These are phyloP conservation scores for Nasonia longicornis DNA, from an alignment of 1,140 invertebrate genomes.

Conservation along the genomic window DNA sequence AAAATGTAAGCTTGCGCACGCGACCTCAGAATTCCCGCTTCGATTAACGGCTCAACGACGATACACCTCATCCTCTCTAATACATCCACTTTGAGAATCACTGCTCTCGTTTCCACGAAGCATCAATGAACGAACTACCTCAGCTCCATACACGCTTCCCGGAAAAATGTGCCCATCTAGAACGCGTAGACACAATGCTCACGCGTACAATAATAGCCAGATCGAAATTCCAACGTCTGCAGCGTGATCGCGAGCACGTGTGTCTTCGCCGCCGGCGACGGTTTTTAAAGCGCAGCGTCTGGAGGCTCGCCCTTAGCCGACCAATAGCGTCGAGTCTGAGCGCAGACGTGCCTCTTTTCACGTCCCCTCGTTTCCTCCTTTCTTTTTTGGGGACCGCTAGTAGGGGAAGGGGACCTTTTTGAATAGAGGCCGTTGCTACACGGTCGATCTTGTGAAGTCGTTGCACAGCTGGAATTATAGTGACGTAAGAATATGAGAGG, in stretches of 20 bases:
- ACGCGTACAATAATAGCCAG: neutral
- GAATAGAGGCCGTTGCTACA: neutral
- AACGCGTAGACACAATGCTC: neutral
- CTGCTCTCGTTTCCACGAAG: too few relatives aligned
- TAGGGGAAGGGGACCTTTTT: neutral
- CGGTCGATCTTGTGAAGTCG: neutral
- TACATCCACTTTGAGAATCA: too few relatives aligned
- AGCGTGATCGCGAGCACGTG: neutral
- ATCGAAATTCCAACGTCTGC: neutral
- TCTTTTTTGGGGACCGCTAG: neutral
- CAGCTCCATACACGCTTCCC: too few relatives aligned
- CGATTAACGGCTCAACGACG: too few relatives aligned
- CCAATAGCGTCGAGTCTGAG: constrained; percentile 14
- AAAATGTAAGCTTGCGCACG: too few relatives aligned
- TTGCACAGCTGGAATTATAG: neutral
- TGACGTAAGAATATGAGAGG: neutral
- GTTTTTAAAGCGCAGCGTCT: neutral
- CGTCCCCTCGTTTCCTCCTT: neutral
- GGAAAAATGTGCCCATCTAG: too few relatives aligned
- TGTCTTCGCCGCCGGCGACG: too few relatives aligned
- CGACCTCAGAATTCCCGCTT: too few relatives aligned
- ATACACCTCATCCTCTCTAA: too few relatives aligned
- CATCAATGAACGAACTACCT: too few relatives aligned
- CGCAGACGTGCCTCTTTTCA: neutral
- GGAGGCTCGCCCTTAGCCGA: constrained; percentile 28